phyloP scores from a whole-genome alignment of 2,888 invertebrate genomes.

The Polia nebulosa region DNA sequence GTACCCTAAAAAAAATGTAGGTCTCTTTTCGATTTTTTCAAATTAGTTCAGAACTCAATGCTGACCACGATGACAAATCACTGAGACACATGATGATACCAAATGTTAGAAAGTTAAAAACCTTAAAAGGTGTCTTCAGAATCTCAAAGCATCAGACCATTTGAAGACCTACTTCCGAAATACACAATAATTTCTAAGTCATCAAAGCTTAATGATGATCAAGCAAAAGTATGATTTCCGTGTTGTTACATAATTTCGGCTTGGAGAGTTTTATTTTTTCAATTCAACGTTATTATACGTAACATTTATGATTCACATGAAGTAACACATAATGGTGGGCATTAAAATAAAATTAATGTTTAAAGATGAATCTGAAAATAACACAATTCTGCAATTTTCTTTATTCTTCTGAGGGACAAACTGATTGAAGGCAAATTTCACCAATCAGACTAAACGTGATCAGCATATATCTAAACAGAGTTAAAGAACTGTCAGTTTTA shows the following conservation, averaged over 20 bases:
- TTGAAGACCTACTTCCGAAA: constrained; percentile 15
- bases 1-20: no score
- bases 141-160: background rate
- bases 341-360: background rate
- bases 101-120: constrained; percentile 17
- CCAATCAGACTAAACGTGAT: no score
- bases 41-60: background rate
- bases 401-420: background rate
- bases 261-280: constrained; percentile 14
- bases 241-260: constrained; percentile 36
- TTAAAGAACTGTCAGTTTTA: no score
- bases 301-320: constrained; percentile 20
- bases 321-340: constrained; percentile 1
- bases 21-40: background rate
- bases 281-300: constrained; percentile 11
- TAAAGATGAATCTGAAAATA: background rate
- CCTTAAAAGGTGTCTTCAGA: constrained; percentile 1
- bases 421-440: background rate
- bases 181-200: constrained; percentile 24
- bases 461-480: no score
- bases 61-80: background rate
- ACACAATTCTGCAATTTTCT: background rate
- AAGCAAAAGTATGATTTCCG: constrained; percentile 46
- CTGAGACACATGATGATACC: background rate
- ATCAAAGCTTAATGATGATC: constrained; percentile 39